These are phyloP conservation scores for Napeogenes inachia DNA, from an alignment of 2,888 invertebrate genomes.

Conservation along the genomic window DNA sequence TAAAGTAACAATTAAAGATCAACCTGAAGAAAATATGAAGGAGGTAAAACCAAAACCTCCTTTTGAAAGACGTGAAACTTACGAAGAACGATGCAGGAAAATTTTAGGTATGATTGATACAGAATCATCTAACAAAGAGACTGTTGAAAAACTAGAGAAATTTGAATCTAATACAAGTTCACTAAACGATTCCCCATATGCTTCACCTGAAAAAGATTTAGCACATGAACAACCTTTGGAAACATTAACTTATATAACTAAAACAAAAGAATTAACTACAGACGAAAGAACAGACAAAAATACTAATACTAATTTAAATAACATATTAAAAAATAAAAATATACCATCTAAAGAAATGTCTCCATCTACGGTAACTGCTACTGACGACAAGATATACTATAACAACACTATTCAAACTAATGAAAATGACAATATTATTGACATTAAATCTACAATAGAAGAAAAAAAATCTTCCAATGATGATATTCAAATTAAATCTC, in stretches of 20 bases:
- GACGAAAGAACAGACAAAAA: conserved; percentile 44
- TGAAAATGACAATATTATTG: conserved; percentile 8
- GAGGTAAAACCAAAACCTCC: conserved; percentile 74
- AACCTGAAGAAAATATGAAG: conserved; percentile 38
- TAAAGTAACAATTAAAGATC: conserved; percentile 51
- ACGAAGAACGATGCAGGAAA: conserved; percentile 83
- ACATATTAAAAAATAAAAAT: conserved; percentile 17
- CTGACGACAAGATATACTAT: conserved; percentile 5
- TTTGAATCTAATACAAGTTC: conserved; percentile 42
- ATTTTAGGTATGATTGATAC: conserved; percentile 80
- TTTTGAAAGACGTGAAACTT: conserved; percentile 81
- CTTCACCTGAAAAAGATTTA: conserved; percentile 42
- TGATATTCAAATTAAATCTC: conserved; percentile 4
- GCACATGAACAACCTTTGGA: conserved; percentile 34
- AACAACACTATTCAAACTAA: conserved; percentile 7
- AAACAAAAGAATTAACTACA: conserved; percentile 43
- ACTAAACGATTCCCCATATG: conserved; percentile 55
- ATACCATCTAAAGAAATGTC: conserved; percentile 16
- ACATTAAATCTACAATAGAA: conserved; percentile 37
- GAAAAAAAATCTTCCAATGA: conserved; percentile 29
- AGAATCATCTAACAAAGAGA: conserved; percentile 43
- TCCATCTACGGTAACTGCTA: conserved; percentile 20
- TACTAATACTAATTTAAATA: conserved; percentile 26
- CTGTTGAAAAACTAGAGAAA: conserved; percentile 36
- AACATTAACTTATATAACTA: conserved; percentile 32